Base-by-base conservation (phyloP, 2,797 vertebrate genomes). In the Enteromius fasciolatus region DNA sequence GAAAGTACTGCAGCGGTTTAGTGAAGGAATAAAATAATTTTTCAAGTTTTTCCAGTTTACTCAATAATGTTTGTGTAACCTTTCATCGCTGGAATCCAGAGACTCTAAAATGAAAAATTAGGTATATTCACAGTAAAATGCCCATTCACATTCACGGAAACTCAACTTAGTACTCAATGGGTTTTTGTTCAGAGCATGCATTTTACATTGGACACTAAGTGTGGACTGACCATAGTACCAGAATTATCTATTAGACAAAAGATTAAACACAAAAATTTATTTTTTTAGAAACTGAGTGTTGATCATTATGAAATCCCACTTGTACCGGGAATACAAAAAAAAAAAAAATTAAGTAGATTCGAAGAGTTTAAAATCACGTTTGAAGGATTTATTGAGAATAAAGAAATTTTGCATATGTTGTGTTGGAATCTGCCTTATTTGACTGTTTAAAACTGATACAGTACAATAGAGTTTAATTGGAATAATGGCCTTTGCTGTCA, bases 31-130 rank as follows among this genome's bases (percentile, higher is more conserved):
- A 46, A 80, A 80, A 59, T 46, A 33, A 39, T 70, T 70, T 70
- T 70, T 66, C 18, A 80, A 80, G 23, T 52, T 46, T 59, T 80
- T 80, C 66, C 36, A 70, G 52, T 59, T 70, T 70, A 36, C 66
- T 44, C 67, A 80, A 6, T 31, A 57, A 80, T 80, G 50, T 70
- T 80, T 80, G 23, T 59, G 23, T 70, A 70, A 80, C 66, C 48
- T 79, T 28, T 69, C 39, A 70, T 70, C 1, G 1, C 3, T 46
- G 66, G 3, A 46, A 70, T 59, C 52, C 36, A 41, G 9, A 46
- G 15, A 46, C 50, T 80, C 66, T 50, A 23, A 78, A 78, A 66
- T 66, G 0, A 59, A 59, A 69, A 57, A 44, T 0, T 23, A 69
- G 78, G 39, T 23, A 31, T 41, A 54, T 31, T 54, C 28, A 8